Evolutionary conservation across 2,888 invertebrate species (phyloP), one percentile per base, ranked within the genome.

Genomic region (Aleiodes leptofemur): DNA sequence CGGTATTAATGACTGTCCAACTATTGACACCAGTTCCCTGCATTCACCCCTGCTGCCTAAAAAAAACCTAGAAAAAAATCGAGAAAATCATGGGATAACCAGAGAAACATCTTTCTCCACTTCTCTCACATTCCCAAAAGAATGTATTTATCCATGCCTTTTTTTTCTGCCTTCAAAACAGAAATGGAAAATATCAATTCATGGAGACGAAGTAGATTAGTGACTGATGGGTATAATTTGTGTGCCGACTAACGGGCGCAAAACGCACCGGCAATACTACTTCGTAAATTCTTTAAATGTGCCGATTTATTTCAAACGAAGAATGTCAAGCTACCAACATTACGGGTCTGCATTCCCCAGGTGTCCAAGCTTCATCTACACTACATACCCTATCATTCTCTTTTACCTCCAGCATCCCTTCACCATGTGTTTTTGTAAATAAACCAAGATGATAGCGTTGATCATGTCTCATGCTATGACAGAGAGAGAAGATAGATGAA

Each of bases 201-300:
- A 74, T 69, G 57, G 69, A 73, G 51, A 51, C 73, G 55, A 61
- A 57, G 59, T 68, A 76, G 76, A 79, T 75, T 73, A 71, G 76
- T 73, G 71, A 57, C 72, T 75, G 78, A 76, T 75, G 70, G 76
- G 76, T 72, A 76, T 77, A 76, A 78, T 73, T 79, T 76, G 78
- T 76, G 71, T 66, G 71, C 51, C 29, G 50, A 14, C 48, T 50
- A 59, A 53, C 69, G 59, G 50, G 43, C 56, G 38, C 53, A 66
- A 64, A 71, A 55, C 69, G 73, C 53, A 53, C 55, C 57, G 43
- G 48, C 68, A 69, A 68, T 72, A 80, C 78, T 74, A 80, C 80
- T 80, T 81, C 78, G 80, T 78, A 79, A 79, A 81, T 81, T 81
- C 78, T 81, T 80, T 80, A 82, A 74, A 82, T 81, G 82, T 76